Evolutionary conservation across 2,797 vertebrate species (phyloP).

Genomic region (Argyrosomus regius): DNA sequence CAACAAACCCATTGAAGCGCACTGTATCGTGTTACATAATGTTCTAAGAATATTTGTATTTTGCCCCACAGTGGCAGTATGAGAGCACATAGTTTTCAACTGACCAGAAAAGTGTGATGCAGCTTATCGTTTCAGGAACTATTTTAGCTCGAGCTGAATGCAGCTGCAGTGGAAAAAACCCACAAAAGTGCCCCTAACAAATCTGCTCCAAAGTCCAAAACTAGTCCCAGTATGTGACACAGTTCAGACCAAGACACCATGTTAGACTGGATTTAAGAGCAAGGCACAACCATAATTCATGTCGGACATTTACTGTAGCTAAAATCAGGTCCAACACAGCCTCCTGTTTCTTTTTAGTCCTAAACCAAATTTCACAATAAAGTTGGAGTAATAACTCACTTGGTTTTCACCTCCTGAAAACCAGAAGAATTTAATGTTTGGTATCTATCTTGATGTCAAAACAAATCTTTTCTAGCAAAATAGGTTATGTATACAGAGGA

Average conservation of each 20-base stretch:
- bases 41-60: constrained; percentile 62
- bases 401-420: not conserved
- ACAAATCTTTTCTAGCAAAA: constrained; percentile 9
- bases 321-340: constrained; percentile 12
- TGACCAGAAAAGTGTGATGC: constrained; percentile 2
- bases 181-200: not conserved
- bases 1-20: constrained; percentile 38
- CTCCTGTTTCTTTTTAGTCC: not conserved
- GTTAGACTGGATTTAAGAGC: constrained; percentile 7
- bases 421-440: not conserved
- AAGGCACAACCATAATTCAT: not conserved
- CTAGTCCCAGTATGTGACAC: not conserved
- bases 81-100: constrained; percentile 38
- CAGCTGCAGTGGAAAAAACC: constrained; percentile 32
- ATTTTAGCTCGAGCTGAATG: not conserved
- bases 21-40: constrained; percentile 52
- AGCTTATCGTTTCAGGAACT: constrained; percentile 9
- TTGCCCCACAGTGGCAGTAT: constrained; percentile 32
- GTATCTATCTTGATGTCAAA: constrained; percentile 30
- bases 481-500: not conserved
- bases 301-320: constrained; percentile 4
- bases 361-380: not conserved
- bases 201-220: constrained; percentile 10
- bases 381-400: not conserved
- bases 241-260: not conserved